These are phyloP conservation scores for Polietes domitor DNA, from an alignment of 2,888 invertebrate genomes.

Conservation along the genomic window DNA sequence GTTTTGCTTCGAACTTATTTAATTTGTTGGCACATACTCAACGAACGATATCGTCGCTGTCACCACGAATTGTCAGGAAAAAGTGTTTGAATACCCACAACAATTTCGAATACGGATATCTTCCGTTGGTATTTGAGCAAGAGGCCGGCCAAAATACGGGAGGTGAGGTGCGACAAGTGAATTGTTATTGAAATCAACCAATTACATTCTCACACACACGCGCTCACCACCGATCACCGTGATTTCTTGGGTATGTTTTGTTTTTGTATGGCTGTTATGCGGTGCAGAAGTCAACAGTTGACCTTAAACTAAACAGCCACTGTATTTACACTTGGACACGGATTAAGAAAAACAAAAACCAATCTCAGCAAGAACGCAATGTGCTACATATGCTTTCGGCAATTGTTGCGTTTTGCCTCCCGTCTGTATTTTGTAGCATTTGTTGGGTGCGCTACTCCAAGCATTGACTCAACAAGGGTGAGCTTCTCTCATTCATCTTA, in stretches of 20 bases:
- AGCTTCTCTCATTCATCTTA: no score
- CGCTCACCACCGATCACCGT: neutral
- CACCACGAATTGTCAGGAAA: slow-evolving; percentile 3
- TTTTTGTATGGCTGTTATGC: neutral
- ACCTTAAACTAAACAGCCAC: slow-evolving; percentile 62
- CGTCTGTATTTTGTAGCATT: no score
- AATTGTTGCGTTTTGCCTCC: no score
- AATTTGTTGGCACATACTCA: slow-evolving; percentile 58
- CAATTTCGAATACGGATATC: slow-evolving; percentile 29
- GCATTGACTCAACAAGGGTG: no score
- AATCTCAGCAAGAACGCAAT: no score
- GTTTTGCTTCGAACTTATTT: slow-evolving; percentile 14
- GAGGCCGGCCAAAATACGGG: neutral
- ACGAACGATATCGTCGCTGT: slow-evolving; percentile 32
- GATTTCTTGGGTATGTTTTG: neutral
- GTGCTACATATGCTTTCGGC: no score
- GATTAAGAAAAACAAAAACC: no score
- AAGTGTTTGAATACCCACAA: slow-evolving; percentile 22
- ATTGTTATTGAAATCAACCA: slow-evolving; percentile 1
- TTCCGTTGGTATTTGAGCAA: neutral
- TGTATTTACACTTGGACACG: slow-evolving; percentile 24
- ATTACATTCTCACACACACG: neutral
- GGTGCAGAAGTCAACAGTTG: slow-evolving; percentile 34
- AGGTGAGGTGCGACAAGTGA: neutral
- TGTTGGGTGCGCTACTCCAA: no score